Percentiles rank a stretch among this genome's conserved stretches.
phyloP scores from a whole-genome alignment of 2,888 invertebrate genomes.

The Drosophila ezoana region DNA sequence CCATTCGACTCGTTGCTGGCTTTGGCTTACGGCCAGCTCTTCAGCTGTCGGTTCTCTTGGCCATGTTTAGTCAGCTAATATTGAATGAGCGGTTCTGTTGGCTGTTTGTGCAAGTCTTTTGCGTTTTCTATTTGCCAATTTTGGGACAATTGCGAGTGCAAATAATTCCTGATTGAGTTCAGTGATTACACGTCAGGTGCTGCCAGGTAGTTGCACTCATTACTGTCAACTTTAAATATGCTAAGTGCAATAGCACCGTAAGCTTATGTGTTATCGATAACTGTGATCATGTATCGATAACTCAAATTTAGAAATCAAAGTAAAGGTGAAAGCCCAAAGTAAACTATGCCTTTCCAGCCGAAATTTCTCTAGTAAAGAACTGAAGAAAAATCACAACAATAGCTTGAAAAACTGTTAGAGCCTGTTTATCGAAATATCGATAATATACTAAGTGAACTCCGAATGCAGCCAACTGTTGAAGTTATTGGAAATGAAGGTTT shows the following conservation, averaged over 20 bases:
- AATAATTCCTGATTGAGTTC: conserved; percentile 70
- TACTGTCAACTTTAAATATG: conserved; percentile 15
- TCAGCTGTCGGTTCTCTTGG: conserved; percentile 33
- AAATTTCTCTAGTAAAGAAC: too few species aligned
- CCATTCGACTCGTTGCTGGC: conserved; percentile 21
- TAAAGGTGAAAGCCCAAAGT: too few species aligned
- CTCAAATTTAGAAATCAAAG: too few species aligned
- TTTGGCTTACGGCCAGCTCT: conserved; percentile 26
- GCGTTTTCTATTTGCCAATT: conserved; percentile 60
- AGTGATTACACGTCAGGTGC: conserved; percentile 29
- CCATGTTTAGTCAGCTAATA: conserved; percentile 50
- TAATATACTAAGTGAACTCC: not conserved
- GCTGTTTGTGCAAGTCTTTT: conserved; percentile 30
- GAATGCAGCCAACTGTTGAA: not conserved
- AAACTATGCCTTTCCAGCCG: too few species aligned
- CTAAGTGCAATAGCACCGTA: conserved; percentile 1
- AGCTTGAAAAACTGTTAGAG: not conserved
- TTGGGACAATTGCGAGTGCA: conserved; percentile 58
- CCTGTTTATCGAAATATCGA: not conserved
- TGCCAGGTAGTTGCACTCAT: conserved; percentile 31
- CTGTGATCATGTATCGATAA: not conserved
- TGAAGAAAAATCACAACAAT: too few species aligned
- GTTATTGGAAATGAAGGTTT: too few species aligned
- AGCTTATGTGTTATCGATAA: not conserved
- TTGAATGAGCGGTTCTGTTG: conserved; percentile 43